A percentile compares a stretch with the other conserved stretches of the same genome.
Conservation (phyloP, 2,797 vertebrate species). For the Saxicola maurus region DNA sequence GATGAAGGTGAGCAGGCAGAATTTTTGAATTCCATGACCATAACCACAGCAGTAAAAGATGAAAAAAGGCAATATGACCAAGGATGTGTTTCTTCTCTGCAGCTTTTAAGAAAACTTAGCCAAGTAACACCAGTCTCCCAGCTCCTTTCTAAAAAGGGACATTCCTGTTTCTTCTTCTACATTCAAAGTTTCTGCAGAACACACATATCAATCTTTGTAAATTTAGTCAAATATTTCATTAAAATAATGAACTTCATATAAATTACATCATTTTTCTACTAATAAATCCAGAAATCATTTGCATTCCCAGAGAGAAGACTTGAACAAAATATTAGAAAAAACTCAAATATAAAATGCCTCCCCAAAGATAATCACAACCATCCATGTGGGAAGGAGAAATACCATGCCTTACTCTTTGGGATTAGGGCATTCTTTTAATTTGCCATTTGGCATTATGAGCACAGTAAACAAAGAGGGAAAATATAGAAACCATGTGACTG, state of each 20-base stretch:
- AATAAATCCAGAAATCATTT: neutral
- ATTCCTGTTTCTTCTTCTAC: neutral
- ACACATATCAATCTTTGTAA: neutral
- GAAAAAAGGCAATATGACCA: constrained; percentile 78
- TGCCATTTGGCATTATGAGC: constrained; percentile 40
- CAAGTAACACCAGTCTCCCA: constrained; percentile 64
- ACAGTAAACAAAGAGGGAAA: constrained; percentile 65
- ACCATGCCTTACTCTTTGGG: constrained; percentile 37
- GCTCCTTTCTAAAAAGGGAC: neutral
- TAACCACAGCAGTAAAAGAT: constrained; percentile 76
- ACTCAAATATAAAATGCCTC: neutral
- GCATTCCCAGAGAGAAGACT: neutral
- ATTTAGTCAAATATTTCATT: neutral
- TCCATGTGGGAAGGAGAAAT: constrained; percentile 45
- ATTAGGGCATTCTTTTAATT: constrained; percentile 55
- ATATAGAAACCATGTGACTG: constrained; percentile 67
- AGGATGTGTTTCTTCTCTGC: constrained; percentile 76
- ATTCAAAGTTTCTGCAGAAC: neutral
- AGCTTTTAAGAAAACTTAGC: constrained; percentile 76
- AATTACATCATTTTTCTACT: neutral
- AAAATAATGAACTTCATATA: neutral
- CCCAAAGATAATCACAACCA: neutral
- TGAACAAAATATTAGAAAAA: neutral
- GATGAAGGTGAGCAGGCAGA: constrained; percentile 54
- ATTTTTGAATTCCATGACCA: constrained; percentile 46